Evolutionary conservation across 2,888 invertebrate species (phyloP).

Genomic region (Serripes groenlandicus): DNA sequence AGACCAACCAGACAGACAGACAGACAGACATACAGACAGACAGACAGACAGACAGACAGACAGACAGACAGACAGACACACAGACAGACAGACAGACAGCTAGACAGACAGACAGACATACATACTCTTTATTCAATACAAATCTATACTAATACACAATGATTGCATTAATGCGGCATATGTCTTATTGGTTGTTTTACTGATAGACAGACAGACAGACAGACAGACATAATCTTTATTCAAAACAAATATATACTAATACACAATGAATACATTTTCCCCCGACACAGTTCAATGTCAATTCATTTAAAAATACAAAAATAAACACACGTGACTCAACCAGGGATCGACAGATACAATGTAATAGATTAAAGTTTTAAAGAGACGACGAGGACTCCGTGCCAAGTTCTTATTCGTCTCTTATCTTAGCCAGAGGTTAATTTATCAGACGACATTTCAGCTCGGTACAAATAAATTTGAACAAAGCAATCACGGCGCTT

Average conservation of each 20-base stretch:
- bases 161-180: background rate
- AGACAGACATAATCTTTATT: background rate
- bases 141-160: background rate
- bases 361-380: no score
- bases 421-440: no score
- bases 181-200: background rate
- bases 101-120: background rate
- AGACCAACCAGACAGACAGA: background rate
- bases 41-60: background rate
- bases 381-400: no score
- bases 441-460: no score
- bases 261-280: background rate
- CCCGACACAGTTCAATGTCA: no score
- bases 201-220: conserved; percentile 15
- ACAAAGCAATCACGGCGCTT: no score
- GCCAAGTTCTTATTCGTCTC: no score
- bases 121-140: background rate
- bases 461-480: no score
- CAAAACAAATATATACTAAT: background rate
- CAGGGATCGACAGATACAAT: background rate
- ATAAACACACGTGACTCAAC: background rate
- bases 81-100: background rate
- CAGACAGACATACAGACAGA: background rate
- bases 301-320: background rate
- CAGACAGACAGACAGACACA: conserved; percentile 12